phyloP scores from a whole-genome alignment of 2,797 vertebrate species.

The Premnoplex brunnescens region DNA sequence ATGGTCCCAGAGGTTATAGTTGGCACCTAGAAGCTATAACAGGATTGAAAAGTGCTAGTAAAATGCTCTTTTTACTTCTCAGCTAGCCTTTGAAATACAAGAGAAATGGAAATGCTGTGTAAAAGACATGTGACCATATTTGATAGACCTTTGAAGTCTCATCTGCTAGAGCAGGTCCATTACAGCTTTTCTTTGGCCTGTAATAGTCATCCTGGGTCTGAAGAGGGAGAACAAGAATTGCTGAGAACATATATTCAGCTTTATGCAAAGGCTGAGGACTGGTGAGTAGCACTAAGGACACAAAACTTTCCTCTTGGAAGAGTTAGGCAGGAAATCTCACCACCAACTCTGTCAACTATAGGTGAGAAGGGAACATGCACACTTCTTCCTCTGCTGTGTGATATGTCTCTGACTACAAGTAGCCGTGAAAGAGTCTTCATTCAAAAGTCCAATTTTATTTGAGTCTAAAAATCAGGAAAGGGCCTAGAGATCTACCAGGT shows the following conservation, averaged over 20 bases:
- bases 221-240: not conserved
- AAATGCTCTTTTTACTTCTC: not conserved
- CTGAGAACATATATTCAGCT: not conserved
- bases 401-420: not conserved
- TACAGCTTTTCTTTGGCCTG: not conserved
- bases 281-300: not conserved
- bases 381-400: not conserved
- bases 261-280: not conserved
- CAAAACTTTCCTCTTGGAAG: not conserved
- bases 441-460: not conserved
- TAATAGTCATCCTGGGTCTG: not conserved
- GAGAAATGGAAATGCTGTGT: not conserved
- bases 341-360: not conserved
- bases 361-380: not conserved
- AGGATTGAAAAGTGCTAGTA: not conserved
- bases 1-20: not conserved
- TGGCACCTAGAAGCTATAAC: not conserved
- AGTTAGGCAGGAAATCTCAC: not conserved
- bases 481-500: not conserved
- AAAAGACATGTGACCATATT: accelerated
- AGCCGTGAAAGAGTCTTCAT: not conserved
- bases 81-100: not conserved
- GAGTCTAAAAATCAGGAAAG: not conserved
- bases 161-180: not conserved
- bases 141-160: not conserved